Conservation (phyloP, 2,888 invertebrate genomes). For the Hypercompe scribonia region DNA sequence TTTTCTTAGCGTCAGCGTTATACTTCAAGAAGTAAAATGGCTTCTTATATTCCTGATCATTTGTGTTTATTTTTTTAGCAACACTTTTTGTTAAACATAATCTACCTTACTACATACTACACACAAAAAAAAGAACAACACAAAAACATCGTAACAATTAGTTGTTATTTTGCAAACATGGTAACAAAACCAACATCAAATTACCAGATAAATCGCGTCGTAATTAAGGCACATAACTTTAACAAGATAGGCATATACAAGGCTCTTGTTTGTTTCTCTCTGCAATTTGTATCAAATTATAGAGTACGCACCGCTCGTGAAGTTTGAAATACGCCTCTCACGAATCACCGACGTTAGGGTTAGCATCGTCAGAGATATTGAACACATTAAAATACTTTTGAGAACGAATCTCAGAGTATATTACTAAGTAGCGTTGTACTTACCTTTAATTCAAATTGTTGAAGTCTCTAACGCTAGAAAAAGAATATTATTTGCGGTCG, state of each 20-base stretch:
- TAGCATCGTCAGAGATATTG: constrained; percentile 11
- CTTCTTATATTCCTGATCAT: background rate
- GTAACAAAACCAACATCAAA: constrained; percentile 23
- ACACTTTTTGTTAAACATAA: background rate
- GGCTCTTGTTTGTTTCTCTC: constrained; percentile 61
- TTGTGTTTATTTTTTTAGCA: background rate
- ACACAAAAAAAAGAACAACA: background rate
- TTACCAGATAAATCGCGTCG: constrained; percentile 35
- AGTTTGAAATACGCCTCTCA: constrained; percentile 44
- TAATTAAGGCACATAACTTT: constrained; percentile 50
- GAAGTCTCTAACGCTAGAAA: background rate
- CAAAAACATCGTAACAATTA: no score
- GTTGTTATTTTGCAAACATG: constrained; percentile 26
- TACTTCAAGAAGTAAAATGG: background rate
- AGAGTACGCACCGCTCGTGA: constrained; percentile 43
- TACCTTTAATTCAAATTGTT: no score
- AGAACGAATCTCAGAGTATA: background rate
- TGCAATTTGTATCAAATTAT: constrained; percentile 59
- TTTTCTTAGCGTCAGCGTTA: background rate
- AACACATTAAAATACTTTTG: background rate
- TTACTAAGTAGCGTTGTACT: no score
- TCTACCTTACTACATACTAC: no score
- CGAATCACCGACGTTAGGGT: constrained; percentile 34
- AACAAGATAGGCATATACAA: constrained; percentile 40
- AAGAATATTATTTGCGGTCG: background rate